Base-by-base conservation (phyloP, 2,113 vertebrate genomes). In the Oreochromis spilurus region DNA sequence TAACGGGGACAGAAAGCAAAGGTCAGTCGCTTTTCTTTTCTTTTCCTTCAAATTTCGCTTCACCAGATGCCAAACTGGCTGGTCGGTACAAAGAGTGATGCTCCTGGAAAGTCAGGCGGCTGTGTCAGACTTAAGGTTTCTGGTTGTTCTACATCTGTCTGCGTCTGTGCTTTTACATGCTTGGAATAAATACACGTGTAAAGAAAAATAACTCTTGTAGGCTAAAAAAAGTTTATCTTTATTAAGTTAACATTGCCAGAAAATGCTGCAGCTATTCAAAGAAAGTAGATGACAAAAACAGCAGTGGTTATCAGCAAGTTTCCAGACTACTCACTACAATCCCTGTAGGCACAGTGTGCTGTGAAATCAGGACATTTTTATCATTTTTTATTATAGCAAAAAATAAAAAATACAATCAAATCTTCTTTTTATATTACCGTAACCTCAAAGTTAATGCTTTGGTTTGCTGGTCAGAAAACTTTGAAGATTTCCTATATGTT, bases 1-100 rank as follows among this genome's bases (percentile, higher is more conserved):
- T 91, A 87, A 94, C 85, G 53, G 82, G 86, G 85, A 88, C 87
- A 77, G 45, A 84, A 86, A 84, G 38, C 55, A 52, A 80, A 95
- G 94, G 95, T 96, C 14, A 91, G 94, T 92, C 11, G 17, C 29
- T 79, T 75, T 60, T 83, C 5, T 62, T 57, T 29, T 45, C 24
- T 2, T 53, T 31, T 57, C n/a, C 4, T 9, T 1, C 11, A 10
- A 7, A 21, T 31, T 14, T 75, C 3, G 12, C 21, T 45, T 77
- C 13, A 14, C 50, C 62, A 54, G 4, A 26, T 70, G 8, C 21
- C n/a, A 3, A 40, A 31, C 57, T 12, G 36, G 31, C 26, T 53
- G 16, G 12, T 81, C 11, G 3, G 13, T 43, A 7, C 17, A 34
- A 26, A 16, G 34, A 62, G 8, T 54, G 90, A 90, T 92, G 90